These are phyloP conservation scores for Glossosoma conforme DNA, from an alignment of 1,140 invertebrate genomes.

Conservation along the genomic window DNA sequence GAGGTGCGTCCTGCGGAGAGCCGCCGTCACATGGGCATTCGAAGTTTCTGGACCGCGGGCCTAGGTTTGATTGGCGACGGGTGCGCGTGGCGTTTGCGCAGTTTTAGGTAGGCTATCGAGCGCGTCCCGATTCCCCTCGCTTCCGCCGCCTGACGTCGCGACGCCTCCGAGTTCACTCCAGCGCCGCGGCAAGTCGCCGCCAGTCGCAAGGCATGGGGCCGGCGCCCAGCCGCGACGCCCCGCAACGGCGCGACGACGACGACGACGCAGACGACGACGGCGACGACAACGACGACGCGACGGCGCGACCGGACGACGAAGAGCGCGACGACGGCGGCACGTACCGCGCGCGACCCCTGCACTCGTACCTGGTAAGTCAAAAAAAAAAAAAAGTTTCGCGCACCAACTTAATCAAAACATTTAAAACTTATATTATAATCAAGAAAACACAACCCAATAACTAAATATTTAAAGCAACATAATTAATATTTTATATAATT, in stretches of 20 bases:
- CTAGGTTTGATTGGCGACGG: background rate
- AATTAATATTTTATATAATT: no score
- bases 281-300: constrained; percentile 12
- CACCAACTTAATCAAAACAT: no score
- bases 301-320: background rate
- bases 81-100: background rate
- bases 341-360: constrained; percentile 17
- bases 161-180: background rate
- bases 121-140: background rate
- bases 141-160: background rate
- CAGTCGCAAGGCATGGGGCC: constrained; percentile 18
- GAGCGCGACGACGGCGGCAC: constrained; percentile 6
- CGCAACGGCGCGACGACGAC: background rate
- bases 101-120: background rate
- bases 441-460: no score
- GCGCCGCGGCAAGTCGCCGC: background rate
- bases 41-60: no score
- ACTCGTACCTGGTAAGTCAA: constrained; percentile 16
- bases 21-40: no score
- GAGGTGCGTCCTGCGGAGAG: no score
- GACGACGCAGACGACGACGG: constrained; percentile 9
- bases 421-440: no score
- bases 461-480: no score
- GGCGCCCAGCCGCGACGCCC: constrained; percentile 22
- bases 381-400: background rate